Percentiles rank a stretch among this genome's conserved stretches.
Conservation (phyloP, 64 coral and sea anemone genomes). For the Pachyseris speciosa region DNA sequence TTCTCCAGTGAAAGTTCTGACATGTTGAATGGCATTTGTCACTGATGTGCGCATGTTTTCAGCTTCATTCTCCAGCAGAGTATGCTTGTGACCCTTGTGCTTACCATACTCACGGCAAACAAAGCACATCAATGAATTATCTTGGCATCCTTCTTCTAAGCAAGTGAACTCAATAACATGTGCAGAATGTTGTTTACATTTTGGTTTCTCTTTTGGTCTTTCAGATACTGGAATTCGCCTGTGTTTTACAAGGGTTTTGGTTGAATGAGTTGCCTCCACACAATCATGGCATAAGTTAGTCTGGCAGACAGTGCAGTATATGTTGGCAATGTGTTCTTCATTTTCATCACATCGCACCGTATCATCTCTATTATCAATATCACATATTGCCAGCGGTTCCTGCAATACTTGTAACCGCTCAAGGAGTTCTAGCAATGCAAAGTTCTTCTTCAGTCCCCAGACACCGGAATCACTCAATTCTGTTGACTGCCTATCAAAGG, state of each 20-base stretch:
- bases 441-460: conserved; percentile 97
- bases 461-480: conserved; percentile 91
- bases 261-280: conserved; percentile 89
- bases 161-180: conserved; percentile 98
- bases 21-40: conserved; percentile 96
- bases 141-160: conserved; percentile 86
- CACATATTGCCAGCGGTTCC: conserved; percentile 61
- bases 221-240: conserved; percentile 94
- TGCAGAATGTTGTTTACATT: conserved; percentile 85
- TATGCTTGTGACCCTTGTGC: conserved; percentile 96
- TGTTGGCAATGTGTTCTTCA: conserved; percentile 83
- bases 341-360: conserved; percentile 93
- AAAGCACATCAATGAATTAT: conserved; percentile 95
- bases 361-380: conserved; percentile 73
- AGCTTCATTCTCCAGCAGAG: conserved; percentile 89
- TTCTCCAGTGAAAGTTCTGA: conserved; percentile 90
- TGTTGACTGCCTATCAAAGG: conserved; percentile 97
- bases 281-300: conserved; percentile 84
- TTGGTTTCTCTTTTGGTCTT: conserved; percentile 92
- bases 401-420: conserved; percentile 78
- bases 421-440: conserved; percentile 89
- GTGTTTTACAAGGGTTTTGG: conserved; percentile 93
- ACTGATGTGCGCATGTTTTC: conserved; percentile 91
- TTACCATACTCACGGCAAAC: conserved; percentile 98
- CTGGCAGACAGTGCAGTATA: conserved; percentile 90